phyloP scores from a whole-genome alignment of 1,140 invertebrate species.

The Leptestheria dahalacensis region DNA sequence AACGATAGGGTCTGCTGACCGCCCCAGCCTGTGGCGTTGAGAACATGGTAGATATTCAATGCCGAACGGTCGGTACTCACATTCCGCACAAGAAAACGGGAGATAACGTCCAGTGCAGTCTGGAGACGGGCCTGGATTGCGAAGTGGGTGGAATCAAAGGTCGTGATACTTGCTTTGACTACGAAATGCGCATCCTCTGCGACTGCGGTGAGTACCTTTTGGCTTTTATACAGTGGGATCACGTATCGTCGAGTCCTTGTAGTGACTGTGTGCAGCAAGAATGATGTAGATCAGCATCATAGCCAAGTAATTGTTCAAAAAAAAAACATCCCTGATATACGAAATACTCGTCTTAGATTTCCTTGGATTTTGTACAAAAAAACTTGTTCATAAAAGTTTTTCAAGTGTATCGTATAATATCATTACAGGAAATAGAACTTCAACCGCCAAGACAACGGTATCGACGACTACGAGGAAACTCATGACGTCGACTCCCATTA shows the following conservation, averaged over 20 bases:
- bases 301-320: too few species aligned
- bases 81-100: slow-evolving; percentile 46
- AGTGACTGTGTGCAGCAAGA: too few species aligned
- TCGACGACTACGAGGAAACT: not conserved
- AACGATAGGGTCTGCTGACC: not conserved
- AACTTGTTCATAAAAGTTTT: too few species aligned
- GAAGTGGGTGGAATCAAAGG: slow-evolving; percentile 21
- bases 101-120: slow-evolving; percentile 53
- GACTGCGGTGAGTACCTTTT: slow-evolving; percentile 33
- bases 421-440: not conserved
- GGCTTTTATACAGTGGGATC: too few species aligned
- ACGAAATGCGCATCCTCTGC: slow-evolving; percentile 55
- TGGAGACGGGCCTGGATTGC: slow-evolving; percentile 53
- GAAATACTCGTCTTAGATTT: too few species aligned
- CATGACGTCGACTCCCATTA: not conserved
- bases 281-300: too few species aligned
- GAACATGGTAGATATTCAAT: slow-evolving; percentile 54
- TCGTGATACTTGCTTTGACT: slow-evolving; percentile 35
- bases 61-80: slow-evolving; percentile 45
- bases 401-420: too few species aligned
- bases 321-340: too few species aligned
- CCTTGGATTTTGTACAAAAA: too few species aligned
- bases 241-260: too few species aligned
- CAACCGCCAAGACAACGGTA: not conserved
- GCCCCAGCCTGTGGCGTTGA: slow-evolving; percentile 31